Evolutionary conservation across 2,113 vertebrate species (phyloP).

Genomic region (Amblyopsis rosae): DNA sequence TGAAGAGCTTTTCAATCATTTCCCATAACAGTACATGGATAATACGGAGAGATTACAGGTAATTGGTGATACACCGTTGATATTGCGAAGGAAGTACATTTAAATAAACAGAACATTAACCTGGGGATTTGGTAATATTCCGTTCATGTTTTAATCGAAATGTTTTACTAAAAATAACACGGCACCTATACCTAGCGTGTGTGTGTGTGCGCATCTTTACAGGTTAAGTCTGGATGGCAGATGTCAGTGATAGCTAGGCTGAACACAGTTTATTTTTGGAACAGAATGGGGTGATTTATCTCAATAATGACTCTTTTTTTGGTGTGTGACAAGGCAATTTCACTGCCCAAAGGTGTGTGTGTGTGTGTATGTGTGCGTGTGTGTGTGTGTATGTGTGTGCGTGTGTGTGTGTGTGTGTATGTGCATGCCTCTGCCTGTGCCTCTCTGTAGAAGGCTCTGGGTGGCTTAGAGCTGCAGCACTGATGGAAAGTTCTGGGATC

Average conservation of each 20-base stretch:
- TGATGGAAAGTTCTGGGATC: constrained; percentile 40
- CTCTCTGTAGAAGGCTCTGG: constrained; percentile 38
- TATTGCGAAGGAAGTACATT: background rate
- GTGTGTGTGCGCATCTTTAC: constrained; percentile 11
- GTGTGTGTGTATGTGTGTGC: constrained; percentile 8
- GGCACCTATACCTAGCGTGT: background rate
- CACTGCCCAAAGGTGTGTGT: constrained; percentile 50
- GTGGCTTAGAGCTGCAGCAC: constrained; percentile 43
- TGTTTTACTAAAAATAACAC: too few species aligned
- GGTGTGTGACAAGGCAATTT: constrained; percentile 76
- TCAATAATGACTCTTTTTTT: constrained; percentile 73
- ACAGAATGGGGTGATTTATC: constrained; percentile 71
- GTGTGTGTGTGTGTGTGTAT: constrained; percentile 6
- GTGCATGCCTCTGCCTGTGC: background rate
- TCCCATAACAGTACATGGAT: too few species aligned
- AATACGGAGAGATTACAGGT: too few species aligned
- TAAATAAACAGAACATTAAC: background rate
- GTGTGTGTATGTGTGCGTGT: background rate
- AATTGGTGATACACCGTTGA: too few species aligned
- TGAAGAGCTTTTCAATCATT: too few species aligned
- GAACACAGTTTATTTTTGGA: constrained; percentile 65
- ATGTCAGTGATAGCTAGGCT: constrained; percentile 46
- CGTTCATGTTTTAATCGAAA: too few species aligned
- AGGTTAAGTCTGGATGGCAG: constrained; percentile 45
- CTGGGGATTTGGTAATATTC: too few species aligned